phyloP scores from a whole-genome alignment of 2,888 invertebrate species.

The Iphiclides podalirius region DNA sequence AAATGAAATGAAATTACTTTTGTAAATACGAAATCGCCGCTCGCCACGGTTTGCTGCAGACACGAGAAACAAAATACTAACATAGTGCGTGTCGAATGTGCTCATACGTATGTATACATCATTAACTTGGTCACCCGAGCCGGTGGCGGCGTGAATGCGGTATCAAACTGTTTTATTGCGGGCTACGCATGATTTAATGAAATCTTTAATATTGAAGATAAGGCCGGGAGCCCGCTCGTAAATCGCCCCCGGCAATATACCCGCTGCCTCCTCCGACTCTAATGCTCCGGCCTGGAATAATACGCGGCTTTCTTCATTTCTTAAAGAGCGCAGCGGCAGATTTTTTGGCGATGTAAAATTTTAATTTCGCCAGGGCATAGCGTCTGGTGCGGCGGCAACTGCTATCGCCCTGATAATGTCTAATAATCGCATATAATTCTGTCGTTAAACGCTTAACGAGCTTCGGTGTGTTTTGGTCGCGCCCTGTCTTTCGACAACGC shows the following conservation, averaged over 20 bases:
- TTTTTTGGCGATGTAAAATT: conserved; percentile 37
- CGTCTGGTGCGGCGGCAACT: background rate
- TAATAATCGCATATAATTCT: conserved; percentile 22
- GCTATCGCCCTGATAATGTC: conserved; percentile 16
- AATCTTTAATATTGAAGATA: conserved; percentile 77
- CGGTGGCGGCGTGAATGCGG: conserved; percentile 59
- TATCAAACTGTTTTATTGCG: conserved; percentile 79
- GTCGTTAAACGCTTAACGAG: conserved; percentile 20
- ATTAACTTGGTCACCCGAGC: conserved; percentile 71
- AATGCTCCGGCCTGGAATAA: conserved; percentile 45
- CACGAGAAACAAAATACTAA: conserved; percentile 4
- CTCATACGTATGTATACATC: conserved; percentile 53
- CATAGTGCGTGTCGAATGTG: background rate
- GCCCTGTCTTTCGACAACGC: conserved; percentile 6
- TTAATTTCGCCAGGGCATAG: conserved; percentile 31
- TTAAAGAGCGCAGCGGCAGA: conserved; percentile 26
- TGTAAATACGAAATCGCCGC: conserved; percentile 1
- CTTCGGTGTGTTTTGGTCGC: background rate
- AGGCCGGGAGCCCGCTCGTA: conserved; percentile 52
- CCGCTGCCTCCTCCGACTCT: conserved; percentile 36
- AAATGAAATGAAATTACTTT: too few species aligned
- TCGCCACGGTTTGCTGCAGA: background rate
- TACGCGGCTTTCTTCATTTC: conserved; percentile 43
- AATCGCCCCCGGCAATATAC: conserved; percentile 62
- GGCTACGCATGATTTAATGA: conserved; percentile 74